Evolutionary conservation across 2,888 invertebrate genomes (phyloP), one percentile per base, ranked within the genome.

Genomic region (Xanthorhoe spadicearia): DNA sequence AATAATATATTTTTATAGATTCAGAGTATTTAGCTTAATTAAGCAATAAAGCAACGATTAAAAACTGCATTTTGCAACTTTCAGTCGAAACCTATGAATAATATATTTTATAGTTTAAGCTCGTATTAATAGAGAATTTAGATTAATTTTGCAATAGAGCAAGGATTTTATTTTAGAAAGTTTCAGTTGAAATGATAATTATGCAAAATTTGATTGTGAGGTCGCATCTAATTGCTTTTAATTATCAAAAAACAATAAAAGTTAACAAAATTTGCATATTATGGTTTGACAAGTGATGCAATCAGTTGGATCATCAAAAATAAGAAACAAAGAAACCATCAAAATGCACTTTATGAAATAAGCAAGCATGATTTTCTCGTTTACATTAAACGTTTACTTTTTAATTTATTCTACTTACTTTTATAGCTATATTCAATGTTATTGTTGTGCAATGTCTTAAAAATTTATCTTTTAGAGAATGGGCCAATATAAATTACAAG

Each of bases 191-290:
- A 19, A 55, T 43, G 38, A 43, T 38, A n/a, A n/a, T n/a, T n/a
- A 38, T 43, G 38, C 38, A 43, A 43, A 43, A 43, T 13, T n/a
- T 19, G 5, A 43, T 13, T 43, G 18, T 43, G 4, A 43, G 3
- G 48, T 48, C 48, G 55, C 46, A 32, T 32, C 4, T 15, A 32
- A 35, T 50, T 32, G 48, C 43, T 3, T 46, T 17, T 49, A 32
- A 35, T 35, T 56, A 56, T 56, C 56, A 58, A 49, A 58, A 9
- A 58, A 58, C 19, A 38, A 58, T 50, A 58, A 51, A n/a, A 58
- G 17, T 35, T 50, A 18, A 8, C 4, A 6, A 17, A 53, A 46
- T 61, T 17, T 61, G 28, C 53, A 61, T 53, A 61, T 46, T 60
- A 17, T 52, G 46, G 17, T 46, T 13, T 46, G 53, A 8, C 18